Evolutionary conservation across 1,140 invertebrate species (phyloP).

Genomic region (Apis cerana): DNA sequence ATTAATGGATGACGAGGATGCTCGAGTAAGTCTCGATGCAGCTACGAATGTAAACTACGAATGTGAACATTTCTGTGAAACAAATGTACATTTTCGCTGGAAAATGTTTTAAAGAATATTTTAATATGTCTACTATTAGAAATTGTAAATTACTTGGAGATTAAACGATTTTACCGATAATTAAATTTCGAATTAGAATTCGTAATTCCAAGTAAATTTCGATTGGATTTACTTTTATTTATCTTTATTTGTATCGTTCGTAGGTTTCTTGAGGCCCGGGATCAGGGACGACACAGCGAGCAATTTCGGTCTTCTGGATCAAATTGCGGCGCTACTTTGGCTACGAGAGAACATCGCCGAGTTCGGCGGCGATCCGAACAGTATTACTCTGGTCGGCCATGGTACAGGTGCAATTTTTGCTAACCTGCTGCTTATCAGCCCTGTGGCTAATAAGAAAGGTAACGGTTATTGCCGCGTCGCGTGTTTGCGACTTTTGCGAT

Average conservation of each 20-base stretch:
- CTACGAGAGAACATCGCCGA: slow-evolving; percentile 91
- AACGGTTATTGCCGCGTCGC: slow-evolving; percentile 51
- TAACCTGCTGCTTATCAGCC: slow-evolving; percentile 93
- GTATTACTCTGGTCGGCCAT: slow-evolving; percentile 95
- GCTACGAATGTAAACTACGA: no score
- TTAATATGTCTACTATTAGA: no score
- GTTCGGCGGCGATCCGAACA: slow-evolving; percentile 92
- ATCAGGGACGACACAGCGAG: slow-evolving; percentile 86
- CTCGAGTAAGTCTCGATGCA: no score
- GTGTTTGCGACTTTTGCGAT: slow-evolving; percentile 39
- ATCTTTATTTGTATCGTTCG: not conserved
- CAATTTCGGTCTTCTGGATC: slow-evolving; percentile 95
- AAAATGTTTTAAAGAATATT: no score
- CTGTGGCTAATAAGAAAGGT: slow-evolving; percentile 86
- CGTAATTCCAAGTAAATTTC: no score
- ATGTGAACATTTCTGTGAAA: no score
- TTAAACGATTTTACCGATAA: no score
- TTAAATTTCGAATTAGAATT: no score
- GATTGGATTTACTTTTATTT: not conserved
- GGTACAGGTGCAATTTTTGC: slow-evolving; percentile 96
- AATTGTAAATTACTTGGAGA: no score
- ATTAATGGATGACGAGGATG: no score
- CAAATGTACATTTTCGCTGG: no score
- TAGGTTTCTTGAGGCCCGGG: slow-evolving; percentile 91
- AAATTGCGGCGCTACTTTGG: slow-evolving; percentile 93